Conservation (phyloP, 2,113 vertebrate species). For the Eretmochelys imbricata region DNA sequence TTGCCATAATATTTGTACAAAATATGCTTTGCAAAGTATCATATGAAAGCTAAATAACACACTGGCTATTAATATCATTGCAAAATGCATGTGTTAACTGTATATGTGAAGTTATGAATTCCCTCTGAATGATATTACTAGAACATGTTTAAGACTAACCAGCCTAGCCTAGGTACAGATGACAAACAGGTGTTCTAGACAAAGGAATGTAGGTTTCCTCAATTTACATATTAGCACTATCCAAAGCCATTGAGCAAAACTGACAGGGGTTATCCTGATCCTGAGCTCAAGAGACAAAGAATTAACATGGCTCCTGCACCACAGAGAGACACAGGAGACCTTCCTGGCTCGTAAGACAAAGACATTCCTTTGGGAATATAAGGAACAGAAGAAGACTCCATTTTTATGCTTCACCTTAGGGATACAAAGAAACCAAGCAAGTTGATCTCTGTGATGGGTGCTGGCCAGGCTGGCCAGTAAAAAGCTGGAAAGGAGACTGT, state of each 20-base stretch:
- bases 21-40: neutral
- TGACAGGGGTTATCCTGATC: neutral
- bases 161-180: neutral
- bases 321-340: neutral
- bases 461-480: neutral
- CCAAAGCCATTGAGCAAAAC: neutral
- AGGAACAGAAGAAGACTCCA: neutral
- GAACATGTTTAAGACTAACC: neutral
- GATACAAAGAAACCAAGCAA: neutral
- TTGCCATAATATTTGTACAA: neutral
- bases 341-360: neutral
- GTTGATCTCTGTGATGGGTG: neutral
- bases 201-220: neutral
- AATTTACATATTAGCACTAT: neutral
- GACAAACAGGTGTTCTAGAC: neutral
- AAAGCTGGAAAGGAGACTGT: neutral
- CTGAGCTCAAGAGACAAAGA: neutral
- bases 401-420: neutral
- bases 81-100: neutral
- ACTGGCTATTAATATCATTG: neutral
- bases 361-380: neutral
- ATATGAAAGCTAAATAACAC: neutral
- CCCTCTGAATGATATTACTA: neutral
- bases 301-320: neutral
- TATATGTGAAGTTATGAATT: neutral